Base-by-base conservation (phyloP, 2,797 vertebrate genomes). In the Iguana delicatissima region DNA sequence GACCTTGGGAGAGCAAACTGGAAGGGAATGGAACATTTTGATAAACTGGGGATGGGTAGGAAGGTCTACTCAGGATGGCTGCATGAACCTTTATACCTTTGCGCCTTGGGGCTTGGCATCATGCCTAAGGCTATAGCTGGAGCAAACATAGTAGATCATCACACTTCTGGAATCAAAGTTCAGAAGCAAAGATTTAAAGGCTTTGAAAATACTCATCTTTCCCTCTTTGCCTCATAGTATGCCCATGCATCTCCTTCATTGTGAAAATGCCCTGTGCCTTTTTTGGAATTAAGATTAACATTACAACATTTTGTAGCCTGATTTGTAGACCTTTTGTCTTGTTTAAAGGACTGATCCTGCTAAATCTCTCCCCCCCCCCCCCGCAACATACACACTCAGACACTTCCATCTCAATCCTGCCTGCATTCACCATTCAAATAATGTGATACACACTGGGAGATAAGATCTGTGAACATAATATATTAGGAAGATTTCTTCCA, bases 1-100 rank as follows among this genome's bases (percentile, higher is more conserved):
- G 95, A 95, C 95, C 95, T 96, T 95, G 95, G 93, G 89, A 90
- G 92, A 88, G 2, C 67, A 82, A 73, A 35, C 24, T 50, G 59
- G 57, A 9, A 69, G 55, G 50, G 10, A 46, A 52, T 62, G 20
- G 67, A 76, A 42, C 12, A 64, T 82, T 74, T 86, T 24, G 14
- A 26, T 64, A 22, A 4, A 29, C 59, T 16, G n/a, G 50, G 38
- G 42, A 52, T 76, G 69, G 46, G 46, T 18, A 72, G 35, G 16
- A 74, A 35, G 13, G n/a, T 74, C 26, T 29, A 38, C 46, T 50
- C 38, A 4, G 55, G 57, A 14, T 72, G 69, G 22, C 80, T 12
- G 3, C 64, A 35, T 88, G 42, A 4, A 12, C 46, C 7, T 22
- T 84, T 80, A 24, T 0, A 55, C 69, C 59, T 83, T 80, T 92